Percentiles rank a stretch among this genome's conserved stretches.
phyloP scores from a whole-genome alignment of 1,140 invertebrate species.

The Scaptomyza montana region DNA sequence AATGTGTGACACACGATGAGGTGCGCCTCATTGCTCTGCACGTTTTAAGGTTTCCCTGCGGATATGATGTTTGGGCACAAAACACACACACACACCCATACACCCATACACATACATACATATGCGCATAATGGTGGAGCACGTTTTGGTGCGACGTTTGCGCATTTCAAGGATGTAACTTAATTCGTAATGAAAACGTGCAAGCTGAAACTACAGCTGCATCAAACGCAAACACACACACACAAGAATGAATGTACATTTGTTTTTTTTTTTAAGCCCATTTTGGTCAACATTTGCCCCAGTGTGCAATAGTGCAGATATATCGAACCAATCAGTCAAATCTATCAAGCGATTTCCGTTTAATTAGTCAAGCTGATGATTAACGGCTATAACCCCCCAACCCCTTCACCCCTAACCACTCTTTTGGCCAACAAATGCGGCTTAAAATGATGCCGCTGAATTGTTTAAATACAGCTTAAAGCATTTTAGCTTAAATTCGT shows the following conservation, averaged over 20 bases:
- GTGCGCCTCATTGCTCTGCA: slow-evolving; percentile 26
- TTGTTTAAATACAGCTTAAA: slow-evolving; percentile 19
- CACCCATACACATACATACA: slow-evolving; percentile 26
- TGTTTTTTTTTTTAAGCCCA: slow-evolving; percentile 1
- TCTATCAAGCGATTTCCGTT: slow-evolving; percentile 73
- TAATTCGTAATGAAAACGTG: slow-evolving; percentile 79
- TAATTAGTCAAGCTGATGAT: slow-evolving; percentile 69
- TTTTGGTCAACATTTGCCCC: slow-evolving; percentile 11
- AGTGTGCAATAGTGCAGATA: neutral
- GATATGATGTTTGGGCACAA: slow-evolving; percentile 56
- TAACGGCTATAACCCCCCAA: slow-evolving; percentile 19
- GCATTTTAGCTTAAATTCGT: neutral
- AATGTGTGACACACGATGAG: slow-evolving; percentile 24
- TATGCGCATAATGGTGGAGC: slow-evolving; percentile 33
- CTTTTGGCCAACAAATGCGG: slow-evolving; percentile 1
- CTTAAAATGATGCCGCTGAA: slow-evolving; percentile 1
- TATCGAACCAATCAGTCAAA: slow-evolving; percentile 80
- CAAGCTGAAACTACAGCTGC: slow-evolving; percentile 39
- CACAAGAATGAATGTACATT: too few species aligned
- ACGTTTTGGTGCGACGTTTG: slow-evolving; percentile 73
- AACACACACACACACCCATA: slow-evolving; percentile 42
- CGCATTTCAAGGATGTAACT: slow-evolving; percentile 79
- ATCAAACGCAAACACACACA: neutral
- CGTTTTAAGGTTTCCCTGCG: slow-evolving; percentile 59
- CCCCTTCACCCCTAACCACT: neutral